Percentiles rank a stretch among this genome's conserved stretches.
Conservation (phyloP, 2,797 vertebrate species). For the Myripristis jacobus region DNA sequence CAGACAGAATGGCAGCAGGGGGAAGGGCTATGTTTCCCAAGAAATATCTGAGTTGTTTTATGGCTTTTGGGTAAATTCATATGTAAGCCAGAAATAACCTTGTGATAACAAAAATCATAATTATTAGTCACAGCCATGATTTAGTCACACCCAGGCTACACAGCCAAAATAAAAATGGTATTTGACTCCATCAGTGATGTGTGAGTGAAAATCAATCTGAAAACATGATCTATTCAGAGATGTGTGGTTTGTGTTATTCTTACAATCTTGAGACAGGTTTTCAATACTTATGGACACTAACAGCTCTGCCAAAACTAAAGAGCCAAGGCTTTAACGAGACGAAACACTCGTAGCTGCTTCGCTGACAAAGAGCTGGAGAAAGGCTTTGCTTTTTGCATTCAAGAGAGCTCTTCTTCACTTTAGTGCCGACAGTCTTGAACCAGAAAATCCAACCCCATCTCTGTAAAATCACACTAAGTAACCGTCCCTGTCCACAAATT, state of each 20-base stretch:
- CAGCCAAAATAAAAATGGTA: no score
- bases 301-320: neutral
- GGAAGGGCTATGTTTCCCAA: no score
- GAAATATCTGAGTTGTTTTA: no score
- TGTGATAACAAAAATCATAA: conserved; percentile 27
- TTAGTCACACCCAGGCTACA: conserved; percentile 13
- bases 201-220: no score
- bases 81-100: conserved; percentile 19
- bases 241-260: neutral
- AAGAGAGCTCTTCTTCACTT: no score
- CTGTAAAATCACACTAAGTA: conserved; percentile 38
- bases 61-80: neutral
- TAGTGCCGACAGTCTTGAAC: conserved; percentile 19
- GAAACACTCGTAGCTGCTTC: conserved; percentile 7
- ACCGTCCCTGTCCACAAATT: conserved; percentile 47
- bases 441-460: conserved; percentile 35
- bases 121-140: conserved; percentile 26
- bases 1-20: no score
- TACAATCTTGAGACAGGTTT: neutral
- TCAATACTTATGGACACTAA: neutral
- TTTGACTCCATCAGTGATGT: neutral
- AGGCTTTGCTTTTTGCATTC: conserved; percentile 11
- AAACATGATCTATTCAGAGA: neutral
- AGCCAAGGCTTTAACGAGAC: conserved; percentile 10
- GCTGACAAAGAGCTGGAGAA: conserved; percentile 21